Conservation (phyloP, 2,797 vertebrate genomes). For the Sebastiscus albofasciatus region DNA sequence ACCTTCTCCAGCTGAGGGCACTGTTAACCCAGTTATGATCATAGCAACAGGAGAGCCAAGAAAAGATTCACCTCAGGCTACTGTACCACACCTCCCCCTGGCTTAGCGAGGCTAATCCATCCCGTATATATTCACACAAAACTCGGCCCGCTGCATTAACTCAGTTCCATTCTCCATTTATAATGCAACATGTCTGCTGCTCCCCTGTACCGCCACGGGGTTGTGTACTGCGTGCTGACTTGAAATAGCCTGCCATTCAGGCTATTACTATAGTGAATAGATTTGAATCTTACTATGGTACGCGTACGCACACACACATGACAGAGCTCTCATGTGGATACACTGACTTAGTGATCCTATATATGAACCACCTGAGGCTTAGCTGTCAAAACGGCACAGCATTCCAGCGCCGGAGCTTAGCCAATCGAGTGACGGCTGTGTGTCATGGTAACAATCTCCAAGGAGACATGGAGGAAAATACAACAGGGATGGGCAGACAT, state of each 20-base stretch:
- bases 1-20: slow-evolving; percentile 71
- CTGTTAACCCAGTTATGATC: slow-evolving; percentile 38
- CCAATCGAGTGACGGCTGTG: slow-evolving; percentile 41
- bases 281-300: slow-evolving; percentile 25
- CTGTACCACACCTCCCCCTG: slow-evolving; percentile 39
- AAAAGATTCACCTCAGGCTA: slow-evolving; percentile 61
- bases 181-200: slow-evolving; percentile 32
- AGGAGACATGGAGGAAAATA: slow-evolving; percentile 65
- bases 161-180: slow-evolving; percentile 29
- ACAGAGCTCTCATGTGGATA: neutral
- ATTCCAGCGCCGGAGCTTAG: slow-evolving; percentile 40
- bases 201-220: slow-evolving; percentile 25
- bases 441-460: slow-evolving; percentile 73
- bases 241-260: slow-evolving; percentile 40
- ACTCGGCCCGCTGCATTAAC: slow-evolving; percentile 46
- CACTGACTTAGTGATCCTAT: slow-evolving; percentile 47
- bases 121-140: slow-evolving; percentile 45
- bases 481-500: slow-evolving; percentile 48
- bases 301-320: neutral
- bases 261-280: slow-evolving; percentile 38
- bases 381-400: slow-evolving; percentile 52
- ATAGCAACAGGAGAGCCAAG: slow-evolving; percentile 18
- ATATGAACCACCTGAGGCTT: slow-evolving; percentile 65
- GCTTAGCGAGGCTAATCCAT: slow-evolving; percentile 63
- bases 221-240: slow-evolving; percentile 13